These are phyloP conservation scores for Poecile atricapillus DNA, from an alignment of 2,113 vertebrate genomes.

Conservation along the genomic window DNA sequence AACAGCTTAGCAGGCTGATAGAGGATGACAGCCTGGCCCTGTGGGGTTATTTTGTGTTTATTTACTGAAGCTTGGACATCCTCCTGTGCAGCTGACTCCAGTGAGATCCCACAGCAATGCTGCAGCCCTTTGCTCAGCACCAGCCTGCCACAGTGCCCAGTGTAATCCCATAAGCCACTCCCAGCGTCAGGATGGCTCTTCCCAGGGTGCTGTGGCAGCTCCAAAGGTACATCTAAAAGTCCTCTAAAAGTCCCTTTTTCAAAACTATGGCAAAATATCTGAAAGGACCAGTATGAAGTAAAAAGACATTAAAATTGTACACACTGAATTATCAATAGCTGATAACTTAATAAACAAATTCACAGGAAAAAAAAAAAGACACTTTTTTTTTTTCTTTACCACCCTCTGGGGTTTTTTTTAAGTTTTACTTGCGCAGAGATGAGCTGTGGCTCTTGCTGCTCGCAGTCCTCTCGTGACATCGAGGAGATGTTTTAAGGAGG, in stretches of 20 bases:
- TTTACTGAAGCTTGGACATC: not conserved
- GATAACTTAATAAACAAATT: slow-evolving; percentile 19
- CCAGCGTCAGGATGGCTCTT: not conserved
- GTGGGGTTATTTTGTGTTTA: not conserved
- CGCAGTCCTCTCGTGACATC: not conserved
- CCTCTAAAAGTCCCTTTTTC: slow-evolving; percentile 28
- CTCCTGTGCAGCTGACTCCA: not conserved
- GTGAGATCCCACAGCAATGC: not conserved
- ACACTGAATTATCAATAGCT: not conserved
- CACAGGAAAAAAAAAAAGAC: not conserved
- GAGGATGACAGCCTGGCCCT: not conserved
- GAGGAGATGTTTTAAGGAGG: not conserved
- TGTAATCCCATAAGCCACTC: not conserved
- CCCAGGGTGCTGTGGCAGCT: not conserved
- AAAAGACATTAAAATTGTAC: slow-evolving; percentile 52
- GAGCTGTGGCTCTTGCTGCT: not conserved
- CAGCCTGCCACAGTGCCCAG: not conserved
- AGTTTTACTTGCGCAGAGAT: not conserved
- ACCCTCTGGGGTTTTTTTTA: not conserved
- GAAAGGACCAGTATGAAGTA: slow-evolving; percentile 16
- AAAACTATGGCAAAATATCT: not conserved
- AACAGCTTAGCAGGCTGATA: not conserved
- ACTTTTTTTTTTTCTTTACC: not conserved
- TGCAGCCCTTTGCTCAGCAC: not conserved
- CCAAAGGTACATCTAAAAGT: not conserved